These are phyloP conservation scores for Henricia sp. DNA, from an alignment of 53 echinoderm and acorn worm genomes.

Conservation along the genomic window DNA sequence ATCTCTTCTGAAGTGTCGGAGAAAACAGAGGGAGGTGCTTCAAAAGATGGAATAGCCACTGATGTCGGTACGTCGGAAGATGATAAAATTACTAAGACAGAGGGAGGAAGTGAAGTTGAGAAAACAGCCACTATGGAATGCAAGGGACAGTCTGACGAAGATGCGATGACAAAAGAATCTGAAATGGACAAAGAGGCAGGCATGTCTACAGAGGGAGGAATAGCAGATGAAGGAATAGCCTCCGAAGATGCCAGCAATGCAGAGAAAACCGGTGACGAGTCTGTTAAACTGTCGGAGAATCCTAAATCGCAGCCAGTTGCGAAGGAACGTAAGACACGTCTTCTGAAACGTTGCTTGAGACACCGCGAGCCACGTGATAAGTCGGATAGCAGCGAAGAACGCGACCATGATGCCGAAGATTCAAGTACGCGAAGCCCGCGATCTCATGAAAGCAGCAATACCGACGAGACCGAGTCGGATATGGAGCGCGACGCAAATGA, in stretches of 20 bases:
- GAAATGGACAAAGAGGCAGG: not conserved
- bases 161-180: not conserved
- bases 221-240: slow-evolving; percentile 20
- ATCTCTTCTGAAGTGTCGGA: not conserved
- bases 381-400: slow-evolving; percentile 24
- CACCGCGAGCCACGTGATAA: not conserved
- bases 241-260: slow-evolving; percentile 10
- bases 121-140: slow-evolving; percentile 5
- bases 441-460: slow-evolving; percentile 41
- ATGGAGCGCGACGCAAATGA: slow-evolving; percentile 54
- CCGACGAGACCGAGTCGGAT: slow-evolving; percentile 50
- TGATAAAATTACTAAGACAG: not conserved
- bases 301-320: not conserved
- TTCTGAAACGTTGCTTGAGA: not conserved
- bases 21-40: slow-evolving; percentile 23
- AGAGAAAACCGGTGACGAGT: not conserved
- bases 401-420: not conserved
- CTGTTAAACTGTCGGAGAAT: not conserved
- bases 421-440: slow-evolving; percentile 39
- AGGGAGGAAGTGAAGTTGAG: not conserved
- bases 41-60: not conserved
- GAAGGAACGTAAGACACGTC: not conserved
- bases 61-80: no score
- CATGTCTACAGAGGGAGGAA: slow-evolving; percentile 5
- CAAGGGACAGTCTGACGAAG: not conserved